phyloP scores from a whole-genome alignment of 2,797 vertebrate species.

The Coluber constrictor region DNA sequence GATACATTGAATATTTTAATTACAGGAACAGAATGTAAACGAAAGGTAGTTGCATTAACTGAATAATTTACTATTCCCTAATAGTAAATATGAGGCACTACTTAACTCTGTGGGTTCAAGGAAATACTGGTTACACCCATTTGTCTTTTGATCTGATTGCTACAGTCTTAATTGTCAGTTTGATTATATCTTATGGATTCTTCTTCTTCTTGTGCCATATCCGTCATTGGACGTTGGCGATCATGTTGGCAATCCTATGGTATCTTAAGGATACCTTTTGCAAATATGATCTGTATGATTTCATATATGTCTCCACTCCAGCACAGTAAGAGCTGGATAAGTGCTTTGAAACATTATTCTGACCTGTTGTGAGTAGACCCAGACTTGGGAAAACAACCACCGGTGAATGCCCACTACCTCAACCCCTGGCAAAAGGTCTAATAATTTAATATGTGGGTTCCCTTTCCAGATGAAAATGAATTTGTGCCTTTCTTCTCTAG shows the following conservation, averaged over 20 bases:
- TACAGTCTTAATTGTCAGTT: background rate
- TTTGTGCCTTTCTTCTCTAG: slow-evolving; percentile 56
- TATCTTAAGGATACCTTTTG: background rate
- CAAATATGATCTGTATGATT: background rate
- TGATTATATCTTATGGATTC: background rate
- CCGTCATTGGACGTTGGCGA: too few relatives aligned
- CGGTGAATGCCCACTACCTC: background rate
- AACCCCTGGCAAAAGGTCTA: background rate
- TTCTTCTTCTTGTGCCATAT: too few relatives aligned
- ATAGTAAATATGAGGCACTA: background rate
- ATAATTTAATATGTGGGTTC: background rate
- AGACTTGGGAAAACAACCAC: background rate
- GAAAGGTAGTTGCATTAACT: background rate
- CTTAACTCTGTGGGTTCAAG: background rate
- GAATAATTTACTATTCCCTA: background rate
- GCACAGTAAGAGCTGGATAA: background rate
- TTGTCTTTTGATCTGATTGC: background rate
- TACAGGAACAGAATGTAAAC: background rate
- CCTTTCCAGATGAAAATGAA: background rate
- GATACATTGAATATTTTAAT: background rate
- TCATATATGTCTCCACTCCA: background rate
- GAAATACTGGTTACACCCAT: background rate
- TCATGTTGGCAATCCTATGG: too few relatives aligned
- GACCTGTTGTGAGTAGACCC: background rate
- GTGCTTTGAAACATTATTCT: background rate